Evolutionary conservation across 2,797 vertebrate species (phyloP).

Genomic region (Glossophaga mutica): DNA sequence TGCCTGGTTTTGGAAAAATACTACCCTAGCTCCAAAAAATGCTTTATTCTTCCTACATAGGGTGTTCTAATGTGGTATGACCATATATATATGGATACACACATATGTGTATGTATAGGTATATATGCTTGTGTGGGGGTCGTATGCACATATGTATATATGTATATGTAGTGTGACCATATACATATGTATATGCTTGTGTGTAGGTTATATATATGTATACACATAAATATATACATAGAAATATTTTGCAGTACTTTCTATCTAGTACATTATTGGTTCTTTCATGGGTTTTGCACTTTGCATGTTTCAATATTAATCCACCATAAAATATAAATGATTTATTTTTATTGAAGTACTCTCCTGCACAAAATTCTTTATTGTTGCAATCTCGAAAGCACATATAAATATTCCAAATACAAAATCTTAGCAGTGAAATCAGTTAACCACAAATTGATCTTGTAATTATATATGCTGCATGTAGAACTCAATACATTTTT

Average conservation of each 20-base stretch:
- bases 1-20: neutral
- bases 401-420: slow-evolving; percentile 42
- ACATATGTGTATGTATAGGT: neutral
- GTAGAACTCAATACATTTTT: slow-evolving; percentile 66
- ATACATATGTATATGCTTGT: neutral
- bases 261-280: neutral
- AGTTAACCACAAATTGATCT: slow-evolving; percentile 65
- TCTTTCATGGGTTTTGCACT: neutral
- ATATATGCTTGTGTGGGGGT: neutral
- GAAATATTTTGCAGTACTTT: neutral
- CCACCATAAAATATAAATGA: slow-evolving; percentile 15
- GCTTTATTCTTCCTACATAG: neutral
- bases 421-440: slow-evolving; percentile 57
- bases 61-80: neutral
- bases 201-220: neutral
- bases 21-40: neutral
- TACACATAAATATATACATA: neutral
- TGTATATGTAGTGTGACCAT: neutral
- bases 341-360: slow-evolving; percentile 40
- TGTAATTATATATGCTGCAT: slow-evolving; percentile 64
- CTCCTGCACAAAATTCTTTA: neutral
- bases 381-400: neutral
- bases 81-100: no score
- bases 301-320: slow-evolving; percentile 47
- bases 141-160: neutral